These are phyloP conservation scores for Mylabris sibirica DNA, from an alignment of 2,888 invertebrate genomes.

Conservation along the genomic window DNA sequence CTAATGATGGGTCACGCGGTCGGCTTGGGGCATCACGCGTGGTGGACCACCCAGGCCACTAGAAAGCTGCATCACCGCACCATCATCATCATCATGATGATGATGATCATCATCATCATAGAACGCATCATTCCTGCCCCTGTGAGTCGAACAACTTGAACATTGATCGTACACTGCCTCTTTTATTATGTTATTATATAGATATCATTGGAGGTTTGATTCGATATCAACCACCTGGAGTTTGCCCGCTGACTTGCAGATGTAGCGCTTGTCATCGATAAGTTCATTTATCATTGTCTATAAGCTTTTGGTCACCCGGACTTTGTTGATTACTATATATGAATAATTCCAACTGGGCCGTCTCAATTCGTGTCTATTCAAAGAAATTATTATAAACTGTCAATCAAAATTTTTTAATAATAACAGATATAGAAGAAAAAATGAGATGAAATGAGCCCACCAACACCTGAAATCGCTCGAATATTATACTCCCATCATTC, in stretches of 20 bases:
- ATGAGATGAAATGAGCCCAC: not conserved
- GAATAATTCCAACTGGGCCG: not conserved
- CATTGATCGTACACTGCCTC: constrained; percentile 40
- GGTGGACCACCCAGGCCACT: constrained; percentile 57
- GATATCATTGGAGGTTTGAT: constrained; percentile 56
- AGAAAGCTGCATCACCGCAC: constrained; percentile 41
- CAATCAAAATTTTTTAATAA: not conserved
- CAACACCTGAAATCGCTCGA: not conserved
- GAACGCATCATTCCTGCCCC: constrained; percentile 39
- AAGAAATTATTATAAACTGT: not conserved
- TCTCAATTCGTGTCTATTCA: not conserved
- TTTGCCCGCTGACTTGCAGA: constrained; percentile 53
- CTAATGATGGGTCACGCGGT: constrained; percentile 62
- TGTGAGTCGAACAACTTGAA: constrained; percentile 36
- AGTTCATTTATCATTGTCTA: constrained; percentile 41
- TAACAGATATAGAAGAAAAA: too few species aligned
- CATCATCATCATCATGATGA: constrained; percentile 10
- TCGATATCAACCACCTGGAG: constrained; percentile 55
- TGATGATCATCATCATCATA: not conserved
- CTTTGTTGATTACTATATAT: constrained; percentile 1
- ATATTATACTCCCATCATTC: not conserved
- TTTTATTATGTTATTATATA: constrained; percentile 58
- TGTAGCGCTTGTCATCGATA: constrained; percentile 45
- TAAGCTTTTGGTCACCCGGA: constrained; percentile 5
- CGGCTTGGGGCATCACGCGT: constrained; percentile 58